Evolutionary conservation across 92 coral and sea anemone species (phyloP), one percentile per base, ranked within the genome.

Genomic region (Heteractis magnifica): DNA sequence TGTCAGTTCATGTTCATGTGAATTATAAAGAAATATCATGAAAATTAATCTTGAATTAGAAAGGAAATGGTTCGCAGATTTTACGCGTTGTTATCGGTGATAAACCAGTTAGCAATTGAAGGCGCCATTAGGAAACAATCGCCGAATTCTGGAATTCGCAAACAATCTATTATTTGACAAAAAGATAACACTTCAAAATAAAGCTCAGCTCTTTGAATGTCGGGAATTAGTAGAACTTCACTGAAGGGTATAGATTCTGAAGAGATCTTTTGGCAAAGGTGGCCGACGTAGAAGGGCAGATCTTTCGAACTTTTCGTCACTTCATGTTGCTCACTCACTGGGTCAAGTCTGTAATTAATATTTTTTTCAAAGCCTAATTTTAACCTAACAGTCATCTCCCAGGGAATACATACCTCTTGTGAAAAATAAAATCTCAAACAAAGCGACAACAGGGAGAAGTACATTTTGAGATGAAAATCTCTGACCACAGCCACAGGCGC

Each of bases 1-100:
- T 68, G 73, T 20, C 73, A 26, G 15, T 7, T 23, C 49, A 20
- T 68, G 73, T 68, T 68, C 73, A 26, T 68, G 44, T 68, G 49
- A 68, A 26, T 26, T 10, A 10, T 68, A 23, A 21, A 23, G 4
- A 23, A 20, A 68, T 8, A 10, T 26, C 48, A 13, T n/a, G 19
- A 53, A 75, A 75, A 9, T 50, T 10, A 18, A 53, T 6, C 13
- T 8, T 41, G 49, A 34, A 56, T 15, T 62, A 20, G 26, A 79
- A 79, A 75, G 88, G 83, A 85, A 85, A 85, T 77, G 59, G 68
- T 85, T 71, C 72, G 23, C 82, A 78, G 81, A 48, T 48, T 68
- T 68, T 51, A 20, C 44, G 34, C 68, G 55, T 10, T 10, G 55
- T 68, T 85, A 77, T 77, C 88, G 62, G 26, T 4, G 56, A 79